Evolutionary conservation across 2,888 invertebrate species (phyloP).

Genomic region (Toxonevra muliebris): DNA sequence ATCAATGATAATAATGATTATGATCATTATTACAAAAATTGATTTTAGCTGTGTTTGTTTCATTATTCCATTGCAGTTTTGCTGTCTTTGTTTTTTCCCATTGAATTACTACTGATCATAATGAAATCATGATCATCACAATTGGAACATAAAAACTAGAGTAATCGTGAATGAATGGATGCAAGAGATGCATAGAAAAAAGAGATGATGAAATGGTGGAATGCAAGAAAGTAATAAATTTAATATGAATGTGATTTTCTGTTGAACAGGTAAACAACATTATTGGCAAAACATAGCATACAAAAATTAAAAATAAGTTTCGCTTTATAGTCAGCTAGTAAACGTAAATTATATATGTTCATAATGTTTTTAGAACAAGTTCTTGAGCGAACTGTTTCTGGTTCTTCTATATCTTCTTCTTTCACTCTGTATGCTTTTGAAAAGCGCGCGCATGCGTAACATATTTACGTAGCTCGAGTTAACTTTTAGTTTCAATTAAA

Average conservation of each 20-base stretch:
- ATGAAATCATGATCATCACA: slow-evolving; percentile 42
- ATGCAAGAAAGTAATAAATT: not conserved
- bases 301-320: not conserved
- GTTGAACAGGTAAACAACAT: not conserved
- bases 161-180: slow-evolving; percentile 30
- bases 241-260: not conserved
- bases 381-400: too few species aligned
- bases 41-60: not conserved
- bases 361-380: too few species aligned
- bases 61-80: not conserved
- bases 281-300: not conserved
- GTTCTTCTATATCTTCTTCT: too few species aligned
- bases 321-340: too few species aligned
- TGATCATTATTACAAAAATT: not conserved
- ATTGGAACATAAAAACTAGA: slow-evolving; percentile 53
- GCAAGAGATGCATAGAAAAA: too few species aligned
- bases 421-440: too few species aligned
- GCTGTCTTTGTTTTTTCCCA: not conserved
- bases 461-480: too few species aligned
- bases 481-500: too few species aligned
- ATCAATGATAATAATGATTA: slow-evolving; percentile 21
- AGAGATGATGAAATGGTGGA: too few species aligned
- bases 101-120: slow-evolving; percentile 7
- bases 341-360: too few species aligned
- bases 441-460: too few species aligned